Conservation (phyloP, 2,113 vertebrate species). For the Poeciliopsis prolifica region DNA sequence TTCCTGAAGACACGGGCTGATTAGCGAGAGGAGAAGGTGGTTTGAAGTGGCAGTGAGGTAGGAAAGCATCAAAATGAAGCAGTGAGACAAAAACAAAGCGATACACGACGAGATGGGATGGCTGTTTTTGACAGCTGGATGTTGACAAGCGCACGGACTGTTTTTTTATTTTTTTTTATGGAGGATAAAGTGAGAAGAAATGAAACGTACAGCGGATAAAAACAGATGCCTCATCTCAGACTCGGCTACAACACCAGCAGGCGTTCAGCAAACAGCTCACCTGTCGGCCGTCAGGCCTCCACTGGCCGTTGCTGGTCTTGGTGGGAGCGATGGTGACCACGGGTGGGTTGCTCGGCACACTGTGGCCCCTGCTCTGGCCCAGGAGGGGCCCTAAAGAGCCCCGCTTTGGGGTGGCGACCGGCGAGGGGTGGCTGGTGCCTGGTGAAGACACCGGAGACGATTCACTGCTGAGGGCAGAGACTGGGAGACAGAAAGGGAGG, state of each 20-base stretch:
- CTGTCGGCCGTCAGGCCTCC: constrained; percentile 91
- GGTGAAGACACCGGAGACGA: constrained; percentile 93
- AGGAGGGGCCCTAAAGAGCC: constrained; percentile 89
- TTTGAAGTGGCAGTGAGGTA: constrained; percentile 12
- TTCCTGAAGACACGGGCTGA: constrained; percentile 60
- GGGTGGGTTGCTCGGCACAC: constrained; percentile 86
- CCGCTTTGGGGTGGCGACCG: constrained; percentile 89
- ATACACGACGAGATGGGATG: constrained; percentile 10
- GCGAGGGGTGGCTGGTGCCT: constrained; percentile 93
- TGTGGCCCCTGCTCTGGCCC: constrained; percentile 84
- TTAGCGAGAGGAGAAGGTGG: constrained; percentile 33
- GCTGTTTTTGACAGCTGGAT: constrained; percentile 59
- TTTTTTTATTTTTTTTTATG: constrained; percentile 38
- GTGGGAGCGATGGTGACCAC: constrained; percentile 96
- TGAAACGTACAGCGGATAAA: constrained; percentile 22
- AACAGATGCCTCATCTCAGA: constrained; percentile 38
- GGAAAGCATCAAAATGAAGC: constrained; percentile 39
- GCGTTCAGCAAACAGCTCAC: constrained; percentile 62
- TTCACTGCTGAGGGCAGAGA: constrained; percentile 90
- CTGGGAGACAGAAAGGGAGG: constrained; percentile 64
- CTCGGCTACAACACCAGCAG: constrained; percentile 16
- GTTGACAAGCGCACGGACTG: constrained; percentile 52
- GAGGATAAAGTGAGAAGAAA: constrained; percentile 21
- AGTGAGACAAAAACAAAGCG: constrained; percentile 44
- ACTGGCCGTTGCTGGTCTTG: constrained; percentile 92